phyloP scores from a whole-genome alignment of 2,797 vertebrate species.

The Botia kubotai region DNA sequence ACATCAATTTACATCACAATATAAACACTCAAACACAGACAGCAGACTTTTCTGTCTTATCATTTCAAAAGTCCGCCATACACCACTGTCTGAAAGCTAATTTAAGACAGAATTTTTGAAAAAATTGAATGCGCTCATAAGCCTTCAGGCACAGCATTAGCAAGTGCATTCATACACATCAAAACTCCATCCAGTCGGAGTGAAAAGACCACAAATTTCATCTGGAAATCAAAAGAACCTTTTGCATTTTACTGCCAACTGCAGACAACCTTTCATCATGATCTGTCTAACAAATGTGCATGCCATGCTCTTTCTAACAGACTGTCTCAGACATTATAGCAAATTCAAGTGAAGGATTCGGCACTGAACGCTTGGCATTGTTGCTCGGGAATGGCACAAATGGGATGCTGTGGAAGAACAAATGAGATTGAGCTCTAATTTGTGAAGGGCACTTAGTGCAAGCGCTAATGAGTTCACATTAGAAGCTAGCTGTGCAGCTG shows the following conservation, averaged over 20 bases:
- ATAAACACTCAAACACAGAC: background rate
- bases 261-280: constrained; percentile 54
- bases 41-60: background rate
- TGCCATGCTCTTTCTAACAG: constrained; percentile 43
- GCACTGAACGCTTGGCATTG: constrained; percentile 60
- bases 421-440: constrained; percentile 68
- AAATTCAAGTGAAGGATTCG: constrained; percentile 45
- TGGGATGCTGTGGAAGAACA: constrained; percentile 28
- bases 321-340: constrained; percentile 42
- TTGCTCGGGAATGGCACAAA: constrained; percentile 53
- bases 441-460: constrained; percentile 72
- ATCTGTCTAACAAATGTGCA: constrained; percentile 51
- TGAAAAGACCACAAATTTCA: constrained; percentile 44
- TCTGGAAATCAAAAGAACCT: constrained; percentile 55
- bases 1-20: background rate
- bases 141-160: constrained; percentile 39
- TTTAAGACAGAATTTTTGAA: constrained; percentile 53
- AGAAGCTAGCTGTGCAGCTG: constrained; percentile 75
- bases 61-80: background rate
- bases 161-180: constrained; percentile 28
- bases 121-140: constrained; percentile 42
- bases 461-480: constrained; percentile 77
- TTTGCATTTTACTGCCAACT: constrained; percentile 21
- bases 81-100: constrained; percentile 10
- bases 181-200: constrained; percentile 12